Conservation (phyloP, 2,888 invertebrate genomes). For the Drosophila picticornis region DNA sequence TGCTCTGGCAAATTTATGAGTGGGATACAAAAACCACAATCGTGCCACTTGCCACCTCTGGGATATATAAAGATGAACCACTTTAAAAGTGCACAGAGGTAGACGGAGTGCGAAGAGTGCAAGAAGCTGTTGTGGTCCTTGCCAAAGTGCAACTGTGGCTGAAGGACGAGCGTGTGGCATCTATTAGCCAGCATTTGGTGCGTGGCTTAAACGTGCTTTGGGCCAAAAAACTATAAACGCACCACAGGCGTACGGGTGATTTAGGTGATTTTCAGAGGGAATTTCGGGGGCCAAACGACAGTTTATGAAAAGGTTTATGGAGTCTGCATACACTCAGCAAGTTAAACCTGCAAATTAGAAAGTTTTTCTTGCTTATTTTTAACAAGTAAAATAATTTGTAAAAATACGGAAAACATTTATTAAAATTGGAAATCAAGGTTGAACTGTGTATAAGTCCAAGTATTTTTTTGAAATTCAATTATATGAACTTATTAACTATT, state of each 20-base stretch:
- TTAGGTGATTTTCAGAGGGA: neutral
- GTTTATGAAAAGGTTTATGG: slow-evolving; percentile 46
- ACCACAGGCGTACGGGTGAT: slow-evolving; percentile 17
- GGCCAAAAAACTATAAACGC: slow-evolving; percentile 40
- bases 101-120: neutral
- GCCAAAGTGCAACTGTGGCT: slow-evolving; percentile 33
- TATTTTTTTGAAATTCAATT: neutral
- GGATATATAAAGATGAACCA: slow-evolving; percentile 33
- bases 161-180: slow-evolving; percentile 44
- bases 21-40: slow-evolving; percentile 21
- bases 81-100: slow-evolving; percentile 32
- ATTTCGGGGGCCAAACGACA: neutral
- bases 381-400: neutral
- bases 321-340: slow-evolving; percentile 16
- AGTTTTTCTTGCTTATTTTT: neutral
- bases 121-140: neutral
- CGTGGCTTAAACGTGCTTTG: slow-evolving; percentile 52
- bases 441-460: neutral
- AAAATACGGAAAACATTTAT: neutral
- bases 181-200: slow-evolving; percentile 52
- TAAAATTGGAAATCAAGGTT: neutral
- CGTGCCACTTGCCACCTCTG: slow-evolving; percentile 22
- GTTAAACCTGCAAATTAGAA: neutral
- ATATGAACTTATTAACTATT: neutral
- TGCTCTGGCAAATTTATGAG: slow-evolving; percentile 35